phyloP scores from a whole-genome alignment of 2,888 invertebrate species.

The Arrhopalites spinosus region DNA sequence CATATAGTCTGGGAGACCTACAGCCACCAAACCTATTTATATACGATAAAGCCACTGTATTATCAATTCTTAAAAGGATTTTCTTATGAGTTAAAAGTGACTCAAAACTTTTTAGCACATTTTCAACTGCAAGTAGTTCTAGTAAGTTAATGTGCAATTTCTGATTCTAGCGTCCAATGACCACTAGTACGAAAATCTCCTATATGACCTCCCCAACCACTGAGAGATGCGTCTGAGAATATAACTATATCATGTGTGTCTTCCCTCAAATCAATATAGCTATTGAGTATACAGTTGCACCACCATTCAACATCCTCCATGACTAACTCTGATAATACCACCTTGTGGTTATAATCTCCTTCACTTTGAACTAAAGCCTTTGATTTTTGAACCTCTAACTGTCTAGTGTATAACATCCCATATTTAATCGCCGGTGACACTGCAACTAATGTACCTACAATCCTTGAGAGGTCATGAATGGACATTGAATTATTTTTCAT shows the following conservation, averaged over 20 bases:
- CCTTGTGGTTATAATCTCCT: background rate
- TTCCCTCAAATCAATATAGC: background rate
- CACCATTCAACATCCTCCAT: background rate
- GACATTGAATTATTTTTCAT: background rate
- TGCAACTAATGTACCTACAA: background rate
- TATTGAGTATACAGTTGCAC: background rate
- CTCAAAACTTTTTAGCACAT: background rate
- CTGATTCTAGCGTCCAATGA: background rate
- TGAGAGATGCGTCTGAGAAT: background rate
- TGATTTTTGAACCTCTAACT: background rate
- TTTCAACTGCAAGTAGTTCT: background rate
- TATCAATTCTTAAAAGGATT: too few relatives aligned
- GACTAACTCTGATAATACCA: background rate
- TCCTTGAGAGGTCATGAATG: background rate
- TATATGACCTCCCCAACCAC: background rate
- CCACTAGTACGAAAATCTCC: background rate
- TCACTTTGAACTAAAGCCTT: background rate
- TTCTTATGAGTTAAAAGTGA: too few relatives aligned
- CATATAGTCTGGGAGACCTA: background rate
- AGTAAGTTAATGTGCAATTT: background rate
- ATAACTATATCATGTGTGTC: background rate
- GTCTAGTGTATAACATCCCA: slow-evolving; percentile 1
- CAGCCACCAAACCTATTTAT: too few relatives aligned
- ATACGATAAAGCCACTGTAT: slow-evolving; percentile 1
- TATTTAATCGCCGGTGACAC: background rate